Percentiles rank a stretch among this genome's conserved stretches.
phyloP scores from a whole-genome alignment of 2,797 vertebrate genomes.

The Lacerta agilis region DNA sequence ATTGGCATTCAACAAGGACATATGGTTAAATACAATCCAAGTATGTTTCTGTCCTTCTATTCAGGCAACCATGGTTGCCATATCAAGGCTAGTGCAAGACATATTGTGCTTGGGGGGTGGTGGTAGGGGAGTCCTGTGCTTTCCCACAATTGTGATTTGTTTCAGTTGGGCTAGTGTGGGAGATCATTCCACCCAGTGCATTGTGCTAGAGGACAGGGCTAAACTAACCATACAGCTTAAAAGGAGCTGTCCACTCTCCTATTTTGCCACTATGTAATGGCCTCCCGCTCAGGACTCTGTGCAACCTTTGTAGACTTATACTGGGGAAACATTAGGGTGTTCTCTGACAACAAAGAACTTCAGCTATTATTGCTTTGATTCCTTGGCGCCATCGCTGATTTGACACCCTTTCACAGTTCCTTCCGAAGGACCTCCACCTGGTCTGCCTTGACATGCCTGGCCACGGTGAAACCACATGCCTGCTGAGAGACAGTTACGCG shows the following conservation, averaged over 20 bases:
- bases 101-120: background rate
- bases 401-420: background rate
- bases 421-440: background rate
- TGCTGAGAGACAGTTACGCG: constrained; percentile 11
- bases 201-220: background rate
- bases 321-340: background rate
- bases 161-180: background rate
- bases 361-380: background rate
- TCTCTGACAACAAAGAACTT: background rate
- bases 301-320: background rate
- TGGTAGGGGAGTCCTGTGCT: background rate
- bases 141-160: background rate
- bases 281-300: background rate
- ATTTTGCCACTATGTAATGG: background rate
- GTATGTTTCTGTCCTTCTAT: background rate
- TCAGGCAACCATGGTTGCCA: background rate
- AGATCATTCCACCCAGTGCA: too few species aligned
- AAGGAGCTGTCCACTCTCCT: background rate
- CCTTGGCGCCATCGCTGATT: background rate
- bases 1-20: constrained; percentile 34
- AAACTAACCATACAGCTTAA: background rate
- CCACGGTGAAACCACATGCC: constrained; percentile 1
- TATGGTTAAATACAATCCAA: constrained; percentile 24
- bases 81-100: background rate
- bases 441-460: constrained; percentile 24